These are phyloP conservation scores for Ailurus styani DNA, from an alignment of 2,113 vertebrate species.

Conservation along the genomic window DNA sequence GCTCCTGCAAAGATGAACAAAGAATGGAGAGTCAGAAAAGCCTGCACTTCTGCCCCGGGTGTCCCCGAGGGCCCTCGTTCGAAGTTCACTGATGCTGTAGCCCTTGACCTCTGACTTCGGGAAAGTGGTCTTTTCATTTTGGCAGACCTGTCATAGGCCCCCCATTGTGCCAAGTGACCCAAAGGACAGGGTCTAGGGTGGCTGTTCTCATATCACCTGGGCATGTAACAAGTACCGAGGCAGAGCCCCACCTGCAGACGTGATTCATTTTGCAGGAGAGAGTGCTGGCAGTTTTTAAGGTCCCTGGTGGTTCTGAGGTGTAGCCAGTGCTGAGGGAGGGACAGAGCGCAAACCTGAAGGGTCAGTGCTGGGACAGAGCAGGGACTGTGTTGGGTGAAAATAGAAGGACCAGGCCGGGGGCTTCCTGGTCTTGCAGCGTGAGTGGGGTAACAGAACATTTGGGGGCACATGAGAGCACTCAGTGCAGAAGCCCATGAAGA, in stretches of 20 bases:
- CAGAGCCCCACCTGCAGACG: not conserved
- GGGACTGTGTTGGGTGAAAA: not conserved
- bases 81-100: not conserved
- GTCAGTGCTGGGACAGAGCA: not conserved
- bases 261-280: not conserved
- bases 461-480: not conserved
- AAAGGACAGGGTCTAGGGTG: fast-evolving
- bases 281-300: too few relatives aligned
- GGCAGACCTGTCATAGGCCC: not conserved
- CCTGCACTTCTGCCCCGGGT: not conserved
- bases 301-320: not conserved
- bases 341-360: not conserved
- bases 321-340: not conserved
- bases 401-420: too few relatives aligned
- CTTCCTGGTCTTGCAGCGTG: not conserved
- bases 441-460: not conserved
- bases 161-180: too few relatives aligned
- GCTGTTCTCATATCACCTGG: not conserved
- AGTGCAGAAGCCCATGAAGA: not conserved
- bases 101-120: not conserved
- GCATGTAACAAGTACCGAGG: fast-evolving
- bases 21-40: too few relatives aligned
- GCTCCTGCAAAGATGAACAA: not conserved
- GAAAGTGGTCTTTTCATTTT: not conserved
- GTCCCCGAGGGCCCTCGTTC: not conserved